Conservation (phyloP, 2,113 vertebrate genomes). For the Pterocles gutturalis region DNA sequence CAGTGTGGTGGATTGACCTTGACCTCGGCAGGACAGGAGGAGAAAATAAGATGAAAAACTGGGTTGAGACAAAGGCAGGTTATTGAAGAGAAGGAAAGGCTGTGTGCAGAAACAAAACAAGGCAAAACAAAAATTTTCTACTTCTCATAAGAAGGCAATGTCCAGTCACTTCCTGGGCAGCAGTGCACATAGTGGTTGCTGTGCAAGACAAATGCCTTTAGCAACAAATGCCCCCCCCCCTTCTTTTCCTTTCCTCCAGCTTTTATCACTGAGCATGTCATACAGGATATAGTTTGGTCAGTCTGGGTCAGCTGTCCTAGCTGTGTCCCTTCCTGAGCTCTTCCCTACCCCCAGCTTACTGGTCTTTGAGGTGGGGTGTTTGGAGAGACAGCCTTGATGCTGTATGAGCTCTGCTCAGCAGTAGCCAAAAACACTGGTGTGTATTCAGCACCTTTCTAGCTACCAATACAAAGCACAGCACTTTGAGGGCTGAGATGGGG, state of each 20-base stretch:
- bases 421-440: background rate
- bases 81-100: background rate
- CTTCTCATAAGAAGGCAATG: background rate
- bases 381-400: background rate
- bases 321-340: no score
- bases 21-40: background rate
- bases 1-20: background rate
- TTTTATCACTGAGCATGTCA: background rate
- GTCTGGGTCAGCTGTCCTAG: background rate
- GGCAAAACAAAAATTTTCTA: no score
- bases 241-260: background rate
- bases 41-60: background rate
- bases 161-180: background rate
- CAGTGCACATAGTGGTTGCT: rapidly evolving
- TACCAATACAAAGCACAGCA: background rate
- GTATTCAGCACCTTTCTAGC: background rate
- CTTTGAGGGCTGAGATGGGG: background rate
- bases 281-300: background rate
- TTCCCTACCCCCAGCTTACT: no score
- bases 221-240: background rate
- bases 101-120: background rate
- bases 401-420: background rate
- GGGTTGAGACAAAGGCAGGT: background rate
- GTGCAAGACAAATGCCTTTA: rapidly evolving
- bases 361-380: background rate